Base-by-base conservation (phyloP, 2,113 vertebrate genomes). In the Neodon shergylaensis region DNA sequence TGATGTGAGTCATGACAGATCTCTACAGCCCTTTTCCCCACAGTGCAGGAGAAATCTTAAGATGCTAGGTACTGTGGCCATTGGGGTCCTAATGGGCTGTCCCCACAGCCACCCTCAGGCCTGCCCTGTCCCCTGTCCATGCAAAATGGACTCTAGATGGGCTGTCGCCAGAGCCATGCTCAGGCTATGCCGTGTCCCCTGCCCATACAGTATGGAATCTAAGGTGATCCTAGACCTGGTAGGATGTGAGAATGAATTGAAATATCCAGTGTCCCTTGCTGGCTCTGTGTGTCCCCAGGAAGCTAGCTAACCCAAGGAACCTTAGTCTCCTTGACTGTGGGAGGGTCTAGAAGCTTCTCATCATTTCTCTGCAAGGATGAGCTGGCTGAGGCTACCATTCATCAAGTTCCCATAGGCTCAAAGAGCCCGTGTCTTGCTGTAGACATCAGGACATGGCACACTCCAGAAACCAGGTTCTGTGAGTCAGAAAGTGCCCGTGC, bases 381-480 rank as follows among this genome's bases (percentile, higher is more conserved):
- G 1, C 3, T 47, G 1, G 2, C 7, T 5, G 0, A 31, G 1
- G 8, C 16, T 16, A 2, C 66, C 47, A 28, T 33, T 21, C 21
- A 0, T 54, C 22, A 33, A 42, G 22, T 4, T 1, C 70, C 42
- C 49, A 1, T 26, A 90, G 36, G 16, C 7, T 5, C 42, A 11
- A 0, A 6, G n/a, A 8, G 22, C 21, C 13, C 2, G 0, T 6
- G 7, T 12, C 19, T 8, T 36, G 24, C 65, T 1, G 0, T n/a
- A n/a, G 0, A 10, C 19, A 5, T 17, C 36, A 36, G 52, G 17
- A 17, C 3, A 2, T 0, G 0, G 1, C 47, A 6, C 22, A 19
- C 14, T 33, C 19, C 3, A 3, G 61, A 77, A 3, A 19, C 0
- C 0, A 13, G 52, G 0, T 14, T 5, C 31, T 24, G 36, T 33